A percentile compares a stretch with the other conserved stretches of the same genome.
Evolutionary conservation across 2,113 vertebrate species (phyloP).

Genomic region (Peucedramus taeniatus): DNA sequence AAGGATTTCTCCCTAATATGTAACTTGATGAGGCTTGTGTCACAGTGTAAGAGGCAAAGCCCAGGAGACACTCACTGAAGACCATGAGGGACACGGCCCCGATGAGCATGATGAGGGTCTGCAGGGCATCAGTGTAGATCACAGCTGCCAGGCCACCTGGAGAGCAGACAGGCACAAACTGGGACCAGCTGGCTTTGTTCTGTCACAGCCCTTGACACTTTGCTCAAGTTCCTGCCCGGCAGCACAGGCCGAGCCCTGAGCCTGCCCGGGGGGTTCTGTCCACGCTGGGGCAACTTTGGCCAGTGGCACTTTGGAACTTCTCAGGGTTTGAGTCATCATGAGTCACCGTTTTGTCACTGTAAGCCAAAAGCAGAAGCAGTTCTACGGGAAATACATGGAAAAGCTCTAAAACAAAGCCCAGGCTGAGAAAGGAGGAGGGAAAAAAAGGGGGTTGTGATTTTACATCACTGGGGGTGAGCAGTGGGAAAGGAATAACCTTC

Average conservation of each 20-base stretch:
- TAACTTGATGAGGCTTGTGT: neutral
- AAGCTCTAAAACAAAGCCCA: neutral
- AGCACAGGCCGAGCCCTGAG: accelerated
- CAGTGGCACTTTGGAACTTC: neutral
- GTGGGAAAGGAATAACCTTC: constrained; percentile 45
- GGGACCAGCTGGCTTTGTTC: neutral
- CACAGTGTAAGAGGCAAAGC: neutral
- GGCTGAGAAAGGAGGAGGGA: neutral
- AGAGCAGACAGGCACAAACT: neutral
- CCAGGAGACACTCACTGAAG: constrained; percentile 78
- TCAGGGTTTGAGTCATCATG: neutral
- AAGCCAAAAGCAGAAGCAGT: neutral
- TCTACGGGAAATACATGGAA: neutral
- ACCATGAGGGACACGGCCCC: constrained; percentile 87
- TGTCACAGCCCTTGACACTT: accelerated
- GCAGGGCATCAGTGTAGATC: constrained; percentile 93
- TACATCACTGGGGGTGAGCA: neutral
- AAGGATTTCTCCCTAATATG: neutral
- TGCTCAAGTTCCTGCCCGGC: neutral
- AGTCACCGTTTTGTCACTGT: neutral
- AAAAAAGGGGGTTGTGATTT: neutral
- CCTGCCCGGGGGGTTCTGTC: neutral
- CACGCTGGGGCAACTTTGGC: neutral
- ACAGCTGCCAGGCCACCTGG: constrained; percentile 94
- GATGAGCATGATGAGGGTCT: constrained; percentile 89